phyloP scores from a whole-genome alignment of 2,888 invertebrate species.

The Hetaerina titia region DNA sequence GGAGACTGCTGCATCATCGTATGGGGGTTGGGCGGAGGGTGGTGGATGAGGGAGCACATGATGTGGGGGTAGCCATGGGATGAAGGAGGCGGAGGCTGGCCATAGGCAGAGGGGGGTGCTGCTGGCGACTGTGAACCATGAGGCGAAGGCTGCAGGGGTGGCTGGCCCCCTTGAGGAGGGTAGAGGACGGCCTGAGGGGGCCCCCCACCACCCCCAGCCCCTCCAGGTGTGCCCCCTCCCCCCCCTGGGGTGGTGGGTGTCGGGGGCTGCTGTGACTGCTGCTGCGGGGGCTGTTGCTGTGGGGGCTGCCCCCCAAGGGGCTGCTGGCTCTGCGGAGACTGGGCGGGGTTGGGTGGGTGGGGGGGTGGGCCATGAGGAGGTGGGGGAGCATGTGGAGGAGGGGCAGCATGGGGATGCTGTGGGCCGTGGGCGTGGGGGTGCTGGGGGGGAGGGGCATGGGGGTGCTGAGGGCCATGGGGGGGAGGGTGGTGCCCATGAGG shows the following conservation, averaged over 20 bases:
- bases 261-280: slow-evolving; percentile 57
- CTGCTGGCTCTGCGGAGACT: slow-evolving; percentile 78
- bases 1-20: slow-evolving; percentile 73
- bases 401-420: slow-evolving; percentile 67
- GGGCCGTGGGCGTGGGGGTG: slow-evolving; percentile 65
- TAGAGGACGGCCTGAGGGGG: slow-evolving; percentile 36
- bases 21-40: slow-evolving; percentile 38
- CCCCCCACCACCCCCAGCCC: background rate
- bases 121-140: slow-evolving; percentile 78
- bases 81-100: slow-evolving; percentile 58
- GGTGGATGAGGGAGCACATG: slow-evolving; percentile 12
- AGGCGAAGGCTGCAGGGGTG: slow-evolving; percentile 79
- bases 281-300: slow-evolving; percentile 68
- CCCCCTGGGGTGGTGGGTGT: slow-evolving; percentile 48
- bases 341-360: slow-evolving; percentile 77
- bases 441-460: slow-evolving; percentile 1
- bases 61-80: slow-evolving; percentile 48
- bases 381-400: slow-evolving; percentile 71
- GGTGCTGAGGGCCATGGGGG: background rate
- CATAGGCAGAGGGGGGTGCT: slow-evolving; percentile 69
- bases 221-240: slow-evolving; percentile 14
- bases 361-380: slow-evolving; percentile 72
- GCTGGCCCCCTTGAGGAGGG: slow-evolving; percentile 68
- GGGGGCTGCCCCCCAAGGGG: slow-evolving; percentile 74
- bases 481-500: slow-evolving; percentile 54